Base-by-base conservation (phyloP, 2,888 invertebrate species). In the Hypomecis atomaria region DNA sequence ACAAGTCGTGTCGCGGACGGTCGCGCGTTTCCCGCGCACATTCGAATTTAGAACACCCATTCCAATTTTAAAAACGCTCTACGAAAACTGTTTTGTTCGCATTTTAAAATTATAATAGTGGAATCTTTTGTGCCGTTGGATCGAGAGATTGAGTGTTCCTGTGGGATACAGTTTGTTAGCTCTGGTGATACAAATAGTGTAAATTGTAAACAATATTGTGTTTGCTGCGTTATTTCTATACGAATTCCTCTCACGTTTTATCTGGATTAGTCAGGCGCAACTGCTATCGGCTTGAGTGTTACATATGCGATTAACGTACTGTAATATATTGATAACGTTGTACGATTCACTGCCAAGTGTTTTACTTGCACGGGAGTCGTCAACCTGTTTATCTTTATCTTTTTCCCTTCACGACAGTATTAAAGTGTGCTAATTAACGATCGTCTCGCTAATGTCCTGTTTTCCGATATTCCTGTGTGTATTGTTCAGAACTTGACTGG, bases 101-200 rank as follows among this genome's bases (percentile, higher is more conserved):
- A 44, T 42, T 49, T 45, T 50, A n/a, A 9, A 61, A 33, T 10
- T 62, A 44, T n/a, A 8, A 52, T 47, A 56, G 67, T 68, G 67
- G 59, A 48, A 60, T 23, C 37, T 57, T 6, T 6, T 13, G 55
- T 54, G 59, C 43, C 65, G 45, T 50, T 52, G 11, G n/a, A 40
- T 43, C 65, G 57, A 69, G 57, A 69, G 67, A 70, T 67, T 62
- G 57, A 59, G 62, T 58, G 63, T 59, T 6, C 11, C 36, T 6
- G 63, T 63, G 73, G 68, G 71, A 62, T 70, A 13, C 6, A 75
- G 76, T 76, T 77, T 75, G 71, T 70, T 73, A 59, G 83, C 84
- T 84, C 78, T 83, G 84, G 84, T 85, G 84, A 77, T 78, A 79
- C 71, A 72, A 74, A 73, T 75, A 58, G 69, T 63, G 71, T 23